phyloP scores from a whole-genome alignment of 1,140 invertebrate species.

The Chlorops oryzae region DNA sequence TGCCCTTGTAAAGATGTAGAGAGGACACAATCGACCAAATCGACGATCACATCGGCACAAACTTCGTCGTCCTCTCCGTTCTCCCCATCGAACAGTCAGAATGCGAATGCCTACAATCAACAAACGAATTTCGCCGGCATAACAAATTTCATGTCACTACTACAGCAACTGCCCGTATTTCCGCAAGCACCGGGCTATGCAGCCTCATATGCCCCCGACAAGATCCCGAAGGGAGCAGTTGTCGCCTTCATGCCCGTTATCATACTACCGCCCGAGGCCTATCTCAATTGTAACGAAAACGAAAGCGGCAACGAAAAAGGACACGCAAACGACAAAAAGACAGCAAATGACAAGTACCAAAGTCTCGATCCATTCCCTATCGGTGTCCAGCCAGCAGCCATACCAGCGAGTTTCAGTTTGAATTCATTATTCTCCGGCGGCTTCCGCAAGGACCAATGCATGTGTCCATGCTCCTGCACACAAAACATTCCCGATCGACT shows the following conservation, averaged over 20 bases:
- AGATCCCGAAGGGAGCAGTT: conserved; percentile 49
- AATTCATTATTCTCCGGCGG: conserved; percentile 36
- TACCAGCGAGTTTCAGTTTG: conserved; percentile 31
- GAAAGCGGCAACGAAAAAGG: no score
- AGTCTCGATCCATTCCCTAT: conserved; percentile 36
- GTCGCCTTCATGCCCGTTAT: conserved; percentile 57
- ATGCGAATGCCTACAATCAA: conserved; percentile 25
- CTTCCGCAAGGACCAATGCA: conserved; percentile 40
- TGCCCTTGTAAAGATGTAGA: conserved; percentile 38
- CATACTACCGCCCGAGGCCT: conserved; percentile 52
- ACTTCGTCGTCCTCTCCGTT: conserved; percentile 26
- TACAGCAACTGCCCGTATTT: conserved; percentile 41
- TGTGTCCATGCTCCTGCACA: conserved; percentile 46
- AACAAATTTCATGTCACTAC: conserved; percentile 42
- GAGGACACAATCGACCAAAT: conserved; percentile 39
- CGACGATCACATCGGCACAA: conserved; percentile 25
- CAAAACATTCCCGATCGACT: conserved; percentile 32
- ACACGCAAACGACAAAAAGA: conserved; percentile 18
- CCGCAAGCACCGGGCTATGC: conserved; percentile 38
- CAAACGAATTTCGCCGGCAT: conserved; percentile 43
- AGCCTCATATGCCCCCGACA: conserved; percentile 44
- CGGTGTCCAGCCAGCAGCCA: conserved; percentile 35
- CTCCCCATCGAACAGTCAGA: conserved; percentile 3
- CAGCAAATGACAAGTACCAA: conserved; percentile 14
- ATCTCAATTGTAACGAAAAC: conserved; percentile 27